Evolutionary conservation across 92 coral and sea anemone genomes (phyloP), one percentile per base, ranked within the genome.

Genomic region (Chrysogorgia sp.): DNA sequence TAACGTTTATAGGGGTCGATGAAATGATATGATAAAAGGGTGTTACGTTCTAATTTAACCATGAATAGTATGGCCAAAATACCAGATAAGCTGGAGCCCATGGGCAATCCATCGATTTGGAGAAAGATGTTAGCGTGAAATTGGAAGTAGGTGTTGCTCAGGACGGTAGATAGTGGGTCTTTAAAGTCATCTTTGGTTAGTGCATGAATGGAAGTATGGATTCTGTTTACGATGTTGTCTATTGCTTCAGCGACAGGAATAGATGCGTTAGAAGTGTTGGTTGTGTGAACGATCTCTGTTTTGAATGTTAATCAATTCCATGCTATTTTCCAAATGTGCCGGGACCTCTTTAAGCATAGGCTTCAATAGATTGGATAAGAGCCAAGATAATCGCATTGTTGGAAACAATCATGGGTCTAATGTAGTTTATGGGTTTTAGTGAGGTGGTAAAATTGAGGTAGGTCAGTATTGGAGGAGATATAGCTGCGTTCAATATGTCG

Each of bases 51-150:
- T 13, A 76, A 48, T 19, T 49, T 77, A 31, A 63, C 83, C 87
- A 76, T 83, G 69, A 83, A 83, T 37, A 76, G 34, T 17, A 83
- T 76, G 20, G 87, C 87, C 17, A 83, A 57, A 35, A 67, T 67
- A 0, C 83, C 83, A 21, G 78, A 77, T 23, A 68, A 24, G 76
- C 83, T 77, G 33, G 77, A 83, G 4, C 79, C 79, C 87, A 67
- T 83, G 25, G 83, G 87, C 40, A 83, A 45, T 5, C 87, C 86
- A n/a, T 63, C 58, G 23, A 24, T 75, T 34, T 74, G 74, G 34
- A 65, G 75, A 34, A 62, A 49, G n/a, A 79, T 34, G 10, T 58
- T 34, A 26, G 69, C 23, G 34, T 43, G 67, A 52, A 31, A 75
- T 2, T 48, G 56, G 55, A 75, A 75, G 40, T 58, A 74, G 47